These are phyloP conservation scores for Sussaba pulchella DNA, from an alignment of 2,888 invertebrate species.

Conservation along the genomic window DNA sequence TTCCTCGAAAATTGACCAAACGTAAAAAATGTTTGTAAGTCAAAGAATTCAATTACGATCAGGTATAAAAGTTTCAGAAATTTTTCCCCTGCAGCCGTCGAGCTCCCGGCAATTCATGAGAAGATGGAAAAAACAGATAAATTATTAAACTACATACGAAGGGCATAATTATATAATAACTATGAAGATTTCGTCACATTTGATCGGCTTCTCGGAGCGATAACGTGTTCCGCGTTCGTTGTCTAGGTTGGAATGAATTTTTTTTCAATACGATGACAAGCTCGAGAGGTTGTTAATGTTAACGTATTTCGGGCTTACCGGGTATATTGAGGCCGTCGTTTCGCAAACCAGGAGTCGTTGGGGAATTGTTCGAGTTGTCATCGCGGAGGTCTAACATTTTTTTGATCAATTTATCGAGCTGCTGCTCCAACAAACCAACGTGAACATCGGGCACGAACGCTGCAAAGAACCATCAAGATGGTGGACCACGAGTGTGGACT, in stretches of 20 bases:
- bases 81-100: background rate
- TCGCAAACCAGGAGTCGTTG: constrained; percentile 60
- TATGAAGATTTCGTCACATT: constrained; percentile 45
- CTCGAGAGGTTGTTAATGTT: background rate
- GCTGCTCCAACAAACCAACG: constrained; percentile 37
- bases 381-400: constrained; percentile 79
- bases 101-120: background rate
- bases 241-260: constrained; percentile 56
- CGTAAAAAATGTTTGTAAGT: no score
- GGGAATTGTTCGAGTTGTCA: constrained; percentile 67
- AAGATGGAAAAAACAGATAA: background rate
- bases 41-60: background rate
- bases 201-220: constrained; percentile 29
- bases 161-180: constrained; percentile 58
- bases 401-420: constrained; percentile 48
- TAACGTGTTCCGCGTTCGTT: constrained; percentile 50
- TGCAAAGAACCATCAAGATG: constrained; percentile 15
- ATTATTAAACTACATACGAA: constrained; percentile 16
- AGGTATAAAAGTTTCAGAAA: background rate
- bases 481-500: no score
- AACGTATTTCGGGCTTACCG: constrained; percentile 66
- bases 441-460: constrained; percentile 42
- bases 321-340: constrained; percentile 71
- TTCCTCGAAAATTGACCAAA: no score
- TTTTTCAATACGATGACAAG: background rate